phyloP scores from a whole-genome alignment of 2,113 vertebrate species.

The Conger conger region DNA sequence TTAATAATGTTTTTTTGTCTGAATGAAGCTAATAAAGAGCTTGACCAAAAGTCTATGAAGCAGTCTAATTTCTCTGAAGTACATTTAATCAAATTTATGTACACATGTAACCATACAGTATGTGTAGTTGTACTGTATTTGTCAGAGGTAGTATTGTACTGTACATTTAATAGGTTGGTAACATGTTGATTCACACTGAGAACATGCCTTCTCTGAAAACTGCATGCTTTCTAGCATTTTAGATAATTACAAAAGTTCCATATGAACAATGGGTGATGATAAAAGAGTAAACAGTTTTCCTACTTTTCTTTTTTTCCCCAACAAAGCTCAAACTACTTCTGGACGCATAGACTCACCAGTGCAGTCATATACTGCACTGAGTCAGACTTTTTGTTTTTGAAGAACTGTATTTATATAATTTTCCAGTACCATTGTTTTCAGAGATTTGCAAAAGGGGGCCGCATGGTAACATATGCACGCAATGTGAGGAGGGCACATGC shows the following conservation, averaged over 20 bases:
- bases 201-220: neutral
- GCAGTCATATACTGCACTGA: neutral
- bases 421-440: neutral
- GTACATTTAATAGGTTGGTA: too few relatives aligned
- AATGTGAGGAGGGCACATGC: neutral
- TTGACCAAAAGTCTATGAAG: neutral
- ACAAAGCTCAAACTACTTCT: neutral
- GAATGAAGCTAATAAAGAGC: neutral
- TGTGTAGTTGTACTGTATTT: neutral
- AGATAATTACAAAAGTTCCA: neutral
- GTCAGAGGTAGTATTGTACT: too few relatives aligned
- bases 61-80: neutral
- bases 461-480: neutral
- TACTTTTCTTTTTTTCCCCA: neutral
- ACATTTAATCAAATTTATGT: neutral
- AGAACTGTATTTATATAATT: neutral
- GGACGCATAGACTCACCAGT: neutral
- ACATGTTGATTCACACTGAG: neutral
- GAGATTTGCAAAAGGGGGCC: slow-evolving; percentile 1
- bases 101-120: neutral
- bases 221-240: neutral
- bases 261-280: neutral
- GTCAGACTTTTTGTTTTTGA: neutral
- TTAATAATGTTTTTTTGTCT: too few relatives aligned
- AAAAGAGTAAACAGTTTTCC: neutral